Base-by-base conservation (phyloP, 1,140 invertebrate species). In the Calephelis nemesis region DNA sequence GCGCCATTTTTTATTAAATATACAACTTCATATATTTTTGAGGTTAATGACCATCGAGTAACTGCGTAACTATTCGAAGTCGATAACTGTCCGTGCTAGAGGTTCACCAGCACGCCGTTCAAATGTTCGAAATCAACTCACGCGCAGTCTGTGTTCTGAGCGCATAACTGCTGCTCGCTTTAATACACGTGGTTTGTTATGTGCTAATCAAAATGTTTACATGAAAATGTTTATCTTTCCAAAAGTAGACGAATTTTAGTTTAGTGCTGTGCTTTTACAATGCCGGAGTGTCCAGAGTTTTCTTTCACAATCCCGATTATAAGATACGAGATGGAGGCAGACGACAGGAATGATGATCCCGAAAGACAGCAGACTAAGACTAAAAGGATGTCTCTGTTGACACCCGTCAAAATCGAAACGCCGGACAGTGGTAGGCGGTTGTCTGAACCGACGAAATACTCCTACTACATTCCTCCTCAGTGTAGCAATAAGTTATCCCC, bases 201-300 rank as follows among this genome's bases (percentile, higher is more conserved):
- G 72, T 65, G 74, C 71, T 50, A 70, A 71, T 74, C 70, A 63
- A 67, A 52, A 63, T 67, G 64, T 30, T 62, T 65, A 48, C 47
- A 48, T 15, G 30, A 39, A 64, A 48, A 64, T 64, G 47, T 64
- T 47, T 64, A 47, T 47, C 45, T 13, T 48, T 48, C 71, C 70
- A 50, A 75, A 75, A 58, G 64, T 72, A 12, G 70, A 71, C 65
- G 73, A 74, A 67, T 74, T 73, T 68, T 74, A 72, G 76, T 78
- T 83, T 66, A 69, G 79, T 82, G 73, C 65, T 79, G 82, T 90
- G 85, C 82, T 76, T 54, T 50, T 67, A 88, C 68, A 78, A 91
- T 91, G 89, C 89, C 89, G 47, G 89, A 90, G 87, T 90, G 87
- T 72, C 85, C 87, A 40, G 88, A 91, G 60, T 85, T 86, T 42